phyloP scores from a whole-genome alignment of 2,113 vertebrate species.

The Hemichromis elongatus region DNA sequence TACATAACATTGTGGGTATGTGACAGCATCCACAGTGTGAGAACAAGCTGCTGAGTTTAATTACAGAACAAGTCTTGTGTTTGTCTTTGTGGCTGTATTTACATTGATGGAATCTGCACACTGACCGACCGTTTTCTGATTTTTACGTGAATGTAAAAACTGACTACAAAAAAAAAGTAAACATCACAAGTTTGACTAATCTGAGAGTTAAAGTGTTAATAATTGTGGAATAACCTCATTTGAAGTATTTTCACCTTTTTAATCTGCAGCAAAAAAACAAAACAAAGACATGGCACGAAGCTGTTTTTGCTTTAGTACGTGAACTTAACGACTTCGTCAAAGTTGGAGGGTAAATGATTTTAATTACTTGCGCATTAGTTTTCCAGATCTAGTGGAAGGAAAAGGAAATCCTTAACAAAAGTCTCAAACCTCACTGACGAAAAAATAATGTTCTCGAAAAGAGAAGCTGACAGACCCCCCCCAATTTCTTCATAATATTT shows the following conservation, averaged over 20 bases:
- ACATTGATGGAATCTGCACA: background rate
- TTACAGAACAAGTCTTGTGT: background rate
- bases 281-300: background rate
- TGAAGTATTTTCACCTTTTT: rapidly evolving
- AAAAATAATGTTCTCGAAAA: background rate
- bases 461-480: background rate
- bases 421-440: background rate
- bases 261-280: background rate
- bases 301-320: background rate
- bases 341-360: background rate
- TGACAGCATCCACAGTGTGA: background rate
- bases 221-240: background rate
- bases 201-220: background rate
- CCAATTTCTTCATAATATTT: rapidly evolving
- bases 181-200: background rate
- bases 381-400: rapidly evolving
- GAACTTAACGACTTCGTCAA: rapidly evolving
- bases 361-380: rapidly evolving
- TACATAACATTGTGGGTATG: background rate
- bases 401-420: background rate
- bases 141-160: background rate
- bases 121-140: background rate
- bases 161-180: constrained; percentile 20
- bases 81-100: background rate
- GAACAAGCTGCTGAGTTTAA: background rate